Conservation (phyloP, 2,113 vertebrate genomes). For the Amazona guildingii region DNA sequence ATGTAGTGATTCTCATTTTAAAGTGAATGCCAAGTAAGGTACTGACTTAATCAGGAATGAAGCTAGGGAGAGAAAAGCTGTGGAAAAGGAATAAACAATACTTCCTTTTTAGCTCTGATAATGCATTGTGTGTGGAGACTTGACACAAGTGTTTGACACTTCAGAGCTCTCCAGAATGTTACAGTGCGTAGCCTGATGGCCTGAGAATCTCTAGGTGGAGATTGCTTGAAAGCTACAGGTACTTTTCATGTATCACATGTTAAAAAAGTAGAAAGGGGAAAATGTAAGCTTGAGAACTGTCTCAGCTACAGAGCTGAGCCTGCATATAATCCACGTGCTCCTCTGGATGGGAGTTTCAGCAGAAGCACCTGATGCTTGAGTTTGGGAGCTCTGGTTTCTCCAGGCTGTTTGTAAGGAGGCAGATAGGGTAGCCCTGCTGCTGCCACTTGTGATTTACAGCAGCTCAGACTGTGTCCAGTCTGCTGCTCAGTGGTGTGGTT, state of each 20-base stretch:
- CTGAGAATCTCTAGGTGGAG: not conserved
- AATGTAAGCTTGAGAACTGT: not conserved
- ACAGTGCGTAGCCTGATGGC: not conserved
- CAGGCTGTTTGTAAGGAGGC: not conserved
- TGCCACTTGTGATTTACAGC: not conserved
- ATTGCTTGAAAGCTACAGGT: not conserved
- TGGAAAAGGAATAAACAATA: not conserved
- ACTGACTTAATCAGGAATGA: not conserved
- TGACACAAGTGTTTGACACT: not conserved
- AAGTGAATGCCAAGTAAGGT: not conserved
- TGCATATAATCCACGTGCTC: accelerated
- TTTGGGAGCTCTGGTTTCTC: not conserved
- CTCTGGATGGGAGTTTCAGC: not conserved
- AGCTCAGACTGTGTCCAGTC: not conserved
- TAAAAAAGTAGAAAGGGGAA: not conserved
- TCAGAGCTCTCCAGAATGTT: not conserved
- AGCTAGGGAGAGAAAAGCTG: not conserved
- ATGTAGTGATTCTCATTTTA: not conserved
- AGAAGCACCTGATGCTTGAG: not conserved
- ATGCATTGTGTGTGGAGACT: not conserved
- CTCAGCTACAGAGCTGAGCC: not conserved
- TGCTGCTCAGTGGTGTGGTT: not conserved
- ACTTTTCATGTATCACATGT: accelerated
- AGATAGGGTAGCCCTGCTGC: not conserved
- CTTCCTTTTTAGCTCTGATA: not conserved